Base-by-base conservation (phyloP, 2,888 invertebrate species). In the Scaptomyza cyrtandrae region DNA sequence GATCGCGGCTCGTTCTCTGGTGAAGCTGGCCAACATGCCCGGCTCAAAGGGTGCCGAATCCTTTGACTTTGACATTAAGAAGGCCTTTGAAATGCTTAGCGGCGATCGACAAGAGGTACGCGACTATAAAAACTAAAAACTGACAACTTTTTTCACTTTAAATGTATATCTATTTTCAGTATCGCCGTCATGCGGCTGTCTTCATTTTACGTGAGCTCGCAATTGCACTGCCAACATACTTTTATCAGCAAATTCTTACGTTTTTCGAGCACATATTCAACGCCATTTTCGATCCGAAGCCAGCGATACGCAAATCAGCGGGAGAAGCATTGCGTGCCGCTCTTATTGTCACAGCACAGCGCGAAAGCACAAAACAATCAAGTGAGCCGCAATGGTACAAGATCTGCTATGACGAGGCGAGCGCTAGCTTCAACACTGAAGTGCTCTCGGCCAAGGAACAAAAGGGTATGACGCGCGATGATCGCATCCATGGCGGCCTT, bases 21-120 rank as follows among this genome's bases (percentile, higher is more conserved):
- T 98, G 0, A 96, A 97, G 78, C 93, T 99, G 57, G 98, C 98
- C 2, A 94, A 98, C 24, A 95, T 96, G 16, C 97, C 97, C 0
- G 98, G 98, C 13, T 97, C 98, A 0, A 98, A 97, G 91, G 96
- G 98, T 33, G 97, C 98, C 0, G 98, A 98, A 90, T 98, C 98
- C 91, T 98, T 99, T n/a, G 98, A 99, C 88, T 98, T 98, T 93
- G 98, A 99, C 93, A 97, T 99, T 1, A 98, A 98, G 91, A 94
- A 97, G 89, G 98, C 99, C 1, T 97, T 98, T 91, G 99, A 99
- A 91, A 98, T 98, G 98, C 93, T 99, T 6, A 95, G 96, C 29
- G 97, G 96, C 54, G 98, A 98, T 86, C 93, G 98, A 78, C 95
- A 97, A 91, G 98, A 99, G 92, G 93, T 93, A 88, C 49, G 57